Percentiles rank a stretch among this genome's conserved stretches.
phyloP scores from a whole-genome alignment of 2,888 invertebrate species.

The Nudaria mundana region DNA sequence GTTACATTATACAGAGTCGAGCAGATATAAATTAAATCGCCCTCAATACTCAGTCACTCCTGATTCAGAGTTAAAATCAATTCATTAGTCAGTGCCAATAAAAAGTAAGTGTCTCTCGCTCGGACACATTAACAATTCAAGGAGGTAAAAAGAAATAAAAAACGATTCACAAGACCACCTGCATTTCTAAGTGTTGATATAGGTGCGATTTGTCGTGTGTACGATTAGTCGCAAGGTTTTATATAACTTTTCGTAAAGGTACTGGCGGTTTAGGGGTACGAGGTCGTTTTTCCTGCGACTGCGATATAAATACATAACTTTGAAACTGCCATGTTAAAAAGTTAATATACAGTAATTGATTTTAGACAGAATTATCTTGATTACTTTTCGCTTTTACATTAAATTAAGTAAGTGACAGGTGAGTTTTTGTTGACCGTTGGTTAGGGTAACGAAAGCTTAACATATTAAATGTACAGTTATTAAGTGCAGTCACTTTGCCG shows the following conservation, averaged over 20 bases:
- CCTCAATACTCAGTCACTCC: constrained; percentile 33
- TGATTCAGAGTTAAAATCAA: constrained; percentile 45
- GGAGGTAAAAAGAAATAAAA: constrained; percentile 33
- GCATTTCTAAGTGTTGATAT: constrained; percentile 31
- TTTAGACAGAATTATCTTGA: too few species aligned
- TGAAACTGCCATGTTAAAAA: too few species aligned
- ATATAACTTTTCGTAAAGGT: constrained; percentile 9
- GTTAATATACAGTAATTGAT: too few species aligned
- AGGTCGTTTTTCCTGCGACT: background rate
- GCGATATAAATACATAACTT: too few species aligned
- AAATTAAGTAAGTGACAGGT: too few species aligned
- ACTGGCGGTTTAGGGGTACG: background rate
- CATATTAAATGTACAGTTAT: too few species aligned
- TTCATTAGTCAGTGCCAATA: constrained; percentile 45
- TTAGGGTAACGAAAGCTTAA: too few species aligned
- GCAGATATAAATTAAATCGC: constrained; percentile 31
- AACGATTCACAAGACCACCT: constrained; percentile 37
- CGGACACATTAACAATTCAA: constrained; percentile 57
- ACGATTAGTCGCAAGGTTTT: constrained; percentile 23
- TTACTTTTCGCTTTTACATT: too few species aligned
- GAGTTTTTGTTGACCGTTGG: too few species aligned
- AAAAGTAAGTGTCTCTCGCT: constrained; percentile 38
- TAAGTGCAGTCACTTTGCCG: too few species aligned
- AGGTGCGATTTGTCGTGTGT: constrained; percentile 33
- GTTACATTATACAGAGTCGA: constrained; percentile 25